phyloP scores from a whole-genome alignment of 2,797 vertebrate genomes.

The Fistularia commersonii region DNA sequence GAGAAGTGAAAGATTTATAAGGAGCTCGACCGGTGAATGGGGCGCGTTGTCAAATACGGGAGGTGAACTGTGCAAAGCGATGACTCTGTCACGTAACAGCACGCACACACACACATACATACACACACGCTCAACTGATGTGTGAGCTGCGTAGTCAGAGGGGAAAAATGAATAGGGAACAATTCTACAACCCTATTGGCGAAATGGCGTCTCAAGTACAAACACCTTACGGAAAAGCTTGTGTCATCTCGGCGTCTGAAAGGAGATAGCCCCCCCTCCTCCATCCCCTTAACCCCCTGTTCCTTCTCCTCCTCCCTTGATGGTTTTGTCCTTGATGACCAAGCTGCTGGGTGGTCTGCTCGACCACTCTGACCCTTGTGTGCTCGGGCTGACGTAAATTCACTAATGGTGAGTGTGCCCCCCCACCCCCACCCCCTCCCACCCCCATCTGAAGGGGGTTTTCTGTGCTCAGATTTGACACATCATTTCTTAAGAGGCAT shows the following conservation, averaged over 20 bases:
- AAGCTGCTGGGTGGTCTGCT: slow-evolving; percentile 66
- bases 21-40: slow-evolving; percentile 67
- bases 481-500: slow-evolving; percentile 20
- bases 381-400: slow-evolving; percentile 66
- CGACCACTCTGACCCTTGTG: slow-evolving; percentile 63
- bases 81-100: slow-evolving; percentile 65
- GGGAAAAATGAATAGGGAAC: too few species aligned
- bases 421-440: too few species aligned
- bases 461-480: slow-evolving; percentile 47
- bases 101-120: slow-evolving; percentile 5
- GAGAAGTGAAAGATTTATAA: slow-evolving; percentile 72
- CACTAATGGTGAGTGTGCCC: slow-evolving; percentile 64
- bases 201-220: slow-evolving; percentile 48
- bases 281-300: slow-evolving; percentile 7
- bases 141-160: too few species aligned
- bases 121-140: slow-evolving; percentile 20
- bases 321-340: slow-evolving; percentile 67
- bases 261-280: slow-evolving; percentile 49
- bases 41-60: slow-evolving; percentile 60
- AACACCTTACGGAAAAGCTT: slow-evolving; percentile 53
- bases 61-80: slow-evolving; percentile 65
- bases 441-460: slow-evolving; percentile 45
- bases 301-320: slow-evolving; percentile 16
- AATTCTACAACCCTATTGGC: too few species aligned
- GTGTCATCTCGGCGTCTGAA: slow-evolving; percentile 68